Conservation (phyloP, 2,888 invertebrate species). For the Asteroscopus sphinx region DNA sequence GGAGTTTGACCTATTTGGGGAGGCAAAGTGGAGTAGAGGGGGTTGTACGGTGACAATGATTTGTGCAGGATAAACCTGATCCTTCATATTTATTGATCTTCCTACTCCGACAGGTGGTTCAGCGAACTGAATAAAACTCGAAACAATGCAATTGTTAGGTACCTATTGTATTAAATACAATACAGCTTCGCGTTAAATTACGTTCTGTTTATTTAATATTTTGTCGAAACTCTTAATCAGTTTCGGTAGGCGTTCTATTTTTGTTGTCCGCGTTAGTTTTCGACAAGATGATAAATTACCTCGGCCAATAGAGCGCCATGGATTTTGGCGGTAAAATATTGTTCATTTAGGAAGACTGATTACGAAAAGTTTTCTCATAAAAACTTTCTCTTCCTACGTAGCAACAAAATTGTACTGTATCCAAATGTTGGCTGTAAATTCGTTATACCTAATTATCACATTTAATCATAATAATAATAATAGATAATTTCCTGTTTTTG, state of each 20-base stretch:
- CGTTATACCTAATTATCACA: not conserved
- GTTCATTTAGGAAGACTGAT: slow-evolving; percentile 40
- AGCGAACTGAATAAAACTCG: slow-evolving; percentile 30
- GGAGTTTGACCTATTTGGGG: slow-evolving; percentile 72
- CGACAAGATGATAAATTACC: slow-evolving; percentile 46
- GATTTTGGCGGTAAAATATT: slow-evolving; percentile 54
- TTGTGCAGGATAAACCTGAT: slow-evolving; percentile 51
- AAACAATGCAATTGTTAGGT: slow-evolving; percentile 53
- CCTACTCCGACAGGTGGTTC: slow-evolving; percentile 53
- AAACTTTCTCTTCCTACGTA: slow-evolving; percentile 24
- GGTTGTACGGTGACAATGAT: slow-evolving; percentile 65
- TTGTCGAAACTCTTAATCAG: slow-evolving; percentile 27
- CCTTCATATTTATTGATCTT: slow-evolving; percentile 57
- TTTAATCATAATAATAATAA: too few relatives aligned
- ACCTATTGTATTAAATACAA: slow-evolving; percentile 26
- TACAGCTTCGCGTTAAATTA: slow-evolving; percentile 11
- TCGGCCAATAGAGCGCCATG: slow-evolving; percentile 41
- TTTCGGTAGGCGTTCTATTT: slow-evolving; percentile 43
- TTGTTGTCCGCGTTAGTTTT: slow-evolving; percentile 44
- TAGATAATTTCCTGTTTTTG: too few relatives aligned
- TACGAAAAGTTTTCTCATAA: slow-evolving; percentile 12
- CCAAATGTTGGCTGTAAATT: not conserved
- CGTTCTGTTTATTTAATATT: slow-evolving; percentile 32
- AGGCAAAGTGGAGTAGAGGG: slow-evolving; percentile 53
- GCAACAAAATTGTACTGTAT: not conserved